A percentile compares a stretch with the other conserved stretches of the same genome.
Conservation (phyloP, 2,888 invertebrate genomes). For the Psylliodes chrysocephalus region DNA sequence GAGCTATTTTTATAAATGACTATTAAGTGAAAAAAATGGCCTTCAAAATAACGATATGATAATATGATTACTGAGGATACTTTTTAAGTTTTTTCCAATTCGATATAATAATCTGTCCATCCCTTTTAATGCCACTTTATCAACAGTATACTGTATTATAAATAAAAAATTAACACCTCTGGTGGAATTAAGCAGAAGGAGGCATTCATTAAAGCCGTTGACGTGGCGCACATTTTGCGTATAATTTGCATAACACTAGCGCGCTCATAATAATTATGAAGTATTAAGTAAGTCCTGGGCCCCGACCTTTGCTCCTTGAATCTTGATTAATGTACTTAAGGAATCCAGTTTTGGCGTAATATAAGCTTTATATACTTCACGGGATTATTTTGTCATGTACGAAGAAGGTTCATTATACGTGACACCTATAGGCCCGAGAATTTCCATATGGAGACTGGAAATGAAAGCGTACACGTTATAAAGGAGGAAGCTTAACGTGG, state of each 20-base stretch:
- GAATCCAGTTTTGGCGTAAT: constrained; percentile 55
- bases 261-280: constrained; percentile 45
- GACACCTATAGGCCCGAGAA: constrained; percentile 38
- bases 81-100: too few species aligned
- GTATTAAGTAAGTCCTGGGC: constrained; percentile 46
- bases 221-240: constrained; percentile 30
- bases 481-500: constrained; percentile 1
- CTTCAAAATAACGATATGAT: too few species aligned
- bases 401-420: constrained; percentile 49
- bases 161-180: constrained; percentile 30
- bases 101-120: too few species aligned
- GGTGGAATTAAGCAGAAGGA: constrained; percentile 10
- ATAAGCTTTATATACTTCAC: constrained; percentile 54
- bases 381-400: constrained; percentile 52
- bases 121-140: too few species aligned
- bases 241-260: constrained; percentile 46
- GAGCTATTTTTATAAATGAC: too few species aligned
- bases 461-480: constrained; percentile 8
- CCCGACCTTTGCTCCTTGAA: constrained; percentile 51
- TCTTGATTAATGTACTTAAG: constrained; percentile 53
- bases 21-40: too few species aligned
- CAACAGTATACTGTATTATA: too few species aligned
- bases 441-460: constrained; percentile 23
- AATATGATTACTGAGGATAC: too few species aligned
- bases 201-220: constrained; percentile 27